A percentile compares a stretch with the other conserved stretches of the same genome.
These are phyloP conservation scores for Lithophane leautieri DNA, from an alignment of 2,888 invertebrate species.

Conservation along the genomic window DNA sequence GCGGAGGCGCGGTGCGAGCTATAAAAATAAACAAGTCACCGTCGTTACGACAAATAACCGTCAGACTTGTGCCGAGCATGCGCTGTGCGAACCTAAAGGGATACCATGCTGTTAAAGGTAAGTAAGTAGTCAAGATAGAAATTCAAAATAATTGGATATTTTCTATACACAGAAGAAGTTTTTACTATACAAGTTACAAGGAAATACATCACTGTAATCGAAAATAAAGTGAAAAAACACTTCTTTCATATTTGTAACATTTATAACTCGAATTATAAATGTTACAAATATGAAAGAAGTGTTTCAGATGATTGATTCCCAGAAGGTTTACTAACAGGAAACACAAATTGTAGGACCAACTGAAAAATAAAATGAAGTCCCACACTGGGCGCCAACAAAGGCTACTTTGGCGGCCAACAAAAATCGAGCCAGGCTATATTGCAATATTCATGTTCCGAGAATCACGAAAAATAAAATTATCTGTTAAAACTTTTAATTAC, in stretches of 20 bases:
- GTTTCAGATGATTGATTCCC: conserved; percentile 3
- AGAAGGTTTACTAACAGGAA: background rate
- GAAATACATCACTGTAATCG: background rate
- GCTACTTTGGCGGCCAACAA: conserved; percentile 11
- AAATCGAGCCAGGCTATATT: background rate
- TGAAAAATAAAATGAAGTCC: background rate
- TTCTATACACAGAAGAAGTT: background rate
- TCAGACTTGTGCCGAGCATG: conserved; percentile 64
- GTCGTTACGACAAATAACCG: conserved; percentile 68
- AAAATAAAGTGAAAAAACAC: background rate
- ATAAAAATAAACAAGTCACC: conserved; percentile 74
- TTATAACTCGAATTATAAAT: background rate
- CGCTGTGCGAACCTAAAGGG: conserved; percentile 49
- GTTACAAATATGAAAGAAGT: background rate
- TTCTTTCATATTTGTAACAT: no score
- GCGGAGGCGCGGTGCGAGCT: conserved; percentile 33
- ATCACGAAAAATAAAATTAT: conserved; percentile 3
- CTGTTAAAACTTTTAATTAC: conserved; percentile 17
- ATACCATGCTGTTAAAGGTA: conserved; percentile 11
- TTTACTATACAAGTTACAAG: background rate
- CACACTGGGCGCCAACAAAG: conserved; percentile 23
- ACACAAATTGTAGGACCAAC: background rate
- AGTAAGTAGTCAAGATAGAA: conserved; percentile 7
- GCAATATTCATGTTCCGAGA: conserved; percentile 15
- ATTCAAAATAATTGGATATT: background rate